Evolutionary conservation across 1,140 invertebrate species (phyloP), one percentile per base, ranked within the genome.

Genomic region (Anagrus nilaparvatae): DNA sequence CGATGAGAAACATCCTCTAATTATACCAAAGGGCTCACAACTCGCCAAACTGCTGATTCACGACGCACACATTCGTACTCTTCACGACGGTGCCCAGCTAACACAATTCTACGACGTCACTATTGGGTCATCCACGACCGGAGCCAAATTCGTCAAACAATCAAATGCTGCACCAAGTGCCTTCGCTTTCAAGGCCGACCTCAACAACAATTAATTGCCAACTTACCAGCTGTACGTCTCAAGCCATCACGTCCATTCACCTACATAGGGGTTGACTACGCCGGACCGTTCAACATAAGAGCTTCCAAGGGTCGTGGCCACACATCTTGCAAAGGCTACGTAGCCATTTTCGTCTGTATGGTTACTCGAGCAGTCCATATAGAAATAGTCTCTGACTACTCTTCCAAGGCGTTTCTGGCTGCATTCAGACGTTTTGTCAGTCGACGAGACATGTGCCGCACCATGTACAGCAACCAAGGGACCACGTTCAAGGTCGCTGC

Each of bases 121-220:
- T 53, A 46, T 24, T 63, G 59, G 60, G 46, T 52, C 4, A 24
- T 59, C 8, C 34, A 33, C 7, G 53, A 54, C 9, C 45, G 43
- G 28, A 50, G 35, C 23, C 21, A 44, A 10, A 13, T 46, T 7
- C 46, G 46, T 31, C 33, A 36, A 8, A 31, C 43, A 39, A 43
- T 55, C 18, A 31, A 31, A 5, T 50, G 33, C 21, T 68, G 64
- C 44, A 39, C 63, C 9, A 50, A n/a, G 19, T 64, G 60, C 44
- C 48, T 42, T 39, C 19, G 53, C 16, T 43, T 42, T 9, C 14
- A 16, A 14, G 3, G 10, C 3, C 24, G 16, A 28, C 2, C 14
- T 14, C 16, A 4, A 20, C 5, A 7, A 30, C 33, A 35, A 35
- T 13, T 35, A 19, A 35, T 35, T 14, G 33, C 5, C 6, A 3